These are phyloP conservation scores for Lophius americanus DNA, from an alignment of 2,797 vertebrate species.

Conservation along the genomic window DNA sequence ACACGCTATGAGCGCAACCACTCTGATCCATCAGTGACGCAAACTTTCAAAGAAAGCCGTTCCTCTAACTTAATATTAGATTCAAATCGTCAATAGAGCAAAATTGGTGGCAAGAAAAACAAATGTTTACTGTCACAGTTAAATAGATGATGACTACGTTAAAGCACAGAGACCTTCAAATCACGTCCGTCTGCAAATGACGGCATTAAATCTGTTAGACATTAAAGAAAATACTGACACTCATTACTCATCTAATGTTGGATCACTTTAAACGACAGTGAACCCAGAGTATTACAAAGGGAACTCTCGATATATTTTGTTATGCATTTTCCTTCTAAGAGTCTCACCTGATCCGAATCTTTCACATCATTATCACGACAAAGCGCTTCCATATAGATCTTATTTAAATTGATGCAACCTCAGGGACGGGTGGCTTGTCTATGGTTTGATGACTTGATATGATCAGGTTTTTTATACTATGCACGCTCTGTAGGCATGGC, in stretches of 20 bases:
- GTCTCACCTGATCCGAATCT: constrained; percentile 5
- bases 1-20: not conserved
- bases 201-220: not conserved
- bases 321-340: not conserved
- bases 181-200: constrained; percentile 1
- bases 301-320: not conserved
- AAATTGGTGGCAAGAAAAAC: not conserved
- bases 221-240: not conserved
- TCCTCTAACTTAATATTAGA: constrained; percentile 5
- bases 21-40: not conserved
- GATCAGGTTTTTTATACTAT: constrained; percentile 34
- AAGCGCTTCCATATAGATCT: constrained; percentile 12
- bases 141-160: not conserved
- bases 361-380: constrained; percentile 23
- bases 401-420: constrained; percentile 21
- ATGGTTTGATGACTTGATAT: constrained; percentile 57
- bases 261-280: not conserved
- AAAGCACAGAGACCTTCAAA: not conserved
- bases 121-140: not conserved
- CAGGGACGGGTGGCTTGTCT: constrained; percentile 42
- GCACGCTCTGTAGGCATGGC: constrained; percentile 25
- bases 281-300: not conserved
- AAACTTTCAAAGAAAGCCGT: not conserved
- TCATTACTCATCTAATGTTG: not conserved
- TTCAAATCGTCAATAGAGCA: constrained; percentile 1